Evolutionary conservation across 2,113 vertebrate genomes (phyloP).

Genomic region (Neolamprologus tretocephalus): DNA sequence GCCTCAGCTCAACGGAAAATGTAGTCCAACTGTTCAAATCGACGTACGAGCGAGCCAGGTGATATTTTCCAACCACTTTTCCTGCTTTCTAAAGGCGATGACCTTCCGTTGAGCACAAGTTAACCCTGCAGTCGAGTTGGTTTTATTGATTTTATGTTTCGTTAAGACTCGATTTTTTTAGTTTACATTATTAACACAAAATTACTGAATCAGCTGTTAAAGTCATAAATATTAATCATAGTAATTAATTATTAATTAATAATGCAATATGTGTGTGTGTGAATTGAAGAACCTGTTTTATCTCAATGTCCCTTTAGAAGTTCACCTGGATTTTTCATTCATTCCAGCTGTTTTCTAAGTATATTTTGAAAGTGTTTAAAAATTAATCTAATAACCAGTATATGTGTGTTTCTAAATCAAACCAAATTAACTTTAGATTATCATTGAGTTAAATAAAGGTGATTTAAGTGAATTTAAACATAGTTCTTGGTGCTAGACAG

Average conservation of each 20-base stretch:
- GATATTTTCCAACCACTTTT: background rate
- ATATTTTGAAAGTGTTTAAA: background rate
- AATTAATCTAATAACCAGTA: background rate
- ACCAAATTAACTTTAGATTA: background rate
- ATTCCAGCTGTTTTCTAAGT: background rate
- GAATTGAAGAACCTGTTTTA: background rate
- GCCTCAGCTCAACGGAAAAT: background rate
- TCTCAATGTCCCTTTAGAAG: background rate
- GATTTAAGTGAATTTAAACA: background rate
- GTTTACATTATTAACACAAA: background rate
- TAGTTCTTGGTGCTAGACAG: background rate
- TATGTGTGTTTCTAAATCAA: background rate
- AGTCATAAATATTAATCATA: background rate
- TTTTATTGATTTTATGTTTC: background rate
- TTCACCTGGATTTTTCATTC: background rate
- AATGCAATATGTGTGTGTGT: background rate
- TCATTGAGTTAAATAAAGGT: background rate
- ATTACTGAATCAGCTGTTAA: background rate
- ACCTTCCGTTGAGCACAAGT: background rate
- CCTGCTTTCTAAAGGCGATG: background rate
- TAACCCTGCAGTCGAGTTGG: background rate
- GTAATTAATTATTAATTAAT: background rate
- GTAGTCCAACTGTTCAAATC: conserved; percentile 2
- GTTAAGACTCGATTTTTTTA: background rate
- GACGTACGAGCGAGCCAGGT: background rate